Evolutionary conservation across 2,888 invertebrate genomes (phyloP).

Genomic region (Tipula helvola): DNA sequence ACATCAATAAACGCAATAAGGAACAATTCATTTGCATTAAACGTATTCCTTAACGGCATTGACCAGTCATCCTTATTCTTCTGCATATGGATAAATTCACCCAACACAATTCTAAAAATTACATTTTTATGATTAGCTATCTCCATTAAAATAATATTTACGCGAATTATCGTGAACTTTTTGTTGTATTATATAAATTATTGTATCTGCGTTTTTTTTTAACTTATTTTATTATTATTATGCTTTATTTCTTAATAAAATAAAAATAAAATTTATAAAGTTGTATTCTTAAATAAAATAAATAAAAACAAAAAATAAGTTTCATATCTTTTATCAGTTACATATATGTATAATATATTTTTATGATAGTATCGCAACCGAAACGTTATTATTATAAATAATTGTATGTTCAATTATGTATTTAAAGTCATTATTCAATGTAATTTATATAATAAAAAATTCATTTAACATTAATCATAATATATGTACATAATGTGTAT

Average conservation of each 20-base stretch:
- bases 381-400: background rate
- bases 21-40: background rate
- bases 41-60: background rate
- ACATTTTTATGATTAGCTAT: background rate
- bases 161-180: background rate
- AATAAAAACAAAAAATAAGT: background rate
- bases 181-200: background rate
- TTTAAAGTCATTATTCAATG: constrained; percentile 6
- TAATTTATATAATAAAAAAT: constrained; percentile 7
- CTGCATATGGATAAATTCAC: background rate
- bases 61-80: background rate
- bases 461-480: constrained; percentile 5
- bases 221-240: background rate
- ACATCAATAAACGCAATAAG: background rate
- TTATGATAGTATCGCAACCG: background rate
- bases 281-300: background rate
- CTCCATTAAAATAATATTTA: background rate
- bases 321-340: background rate
- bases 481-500: background rate
- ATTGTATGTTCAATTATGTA: constrained; percentile 6
- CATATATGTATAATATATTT: background rate
- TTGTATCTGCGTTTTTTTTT: background rate
- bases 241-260: background rate
- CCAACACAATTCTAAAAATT: background rate
- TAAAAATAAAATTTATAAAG: background rate